Percentiles rank a stretch among this genome's conserved stretches.
Conservation (phyloP, 2,797 vertebrate species). For the Oreochromis mossambicus region DNA sequence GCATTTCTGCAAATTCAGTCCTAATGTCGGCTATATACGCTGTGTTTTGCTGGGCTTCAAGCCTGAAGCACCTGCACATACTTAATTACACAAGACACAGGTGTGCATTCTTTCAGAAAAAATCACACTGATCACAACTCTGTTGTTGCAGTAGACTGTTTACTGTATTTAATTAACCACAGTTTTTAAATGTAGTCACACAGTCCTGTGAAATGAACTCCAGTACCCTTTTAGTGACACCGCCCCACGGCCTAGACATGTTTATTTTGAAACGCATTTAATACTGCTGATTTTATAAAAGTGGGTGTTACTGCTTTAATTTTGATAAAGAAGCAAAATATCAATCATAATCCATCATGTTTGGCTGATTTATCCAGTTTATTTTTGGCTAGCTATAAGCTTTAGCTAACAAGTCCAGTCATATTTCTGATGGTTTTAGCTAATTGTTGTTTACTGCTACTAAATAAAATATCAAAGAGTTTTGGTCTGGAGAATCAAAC, state of each 20-base stretch:
- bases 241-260: not conserved
- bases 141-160: not conserved
- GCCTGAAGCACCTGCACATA: slow-evolving; percentile 70
- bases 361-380: not conserved
- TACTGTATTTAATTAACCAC: not conserved
- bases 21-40: not conserved
- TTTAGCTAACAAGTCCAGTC: not conserved
- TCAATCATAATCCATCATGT: no score
- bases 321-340: not conserved
- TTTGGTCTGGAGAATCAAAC: not conserved
- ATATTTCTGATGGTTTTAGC: not conserved
- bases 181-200: not conserved
- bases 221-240: not conserved
- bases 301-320: not conserved
- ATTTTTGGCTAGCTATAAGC: not conserved
- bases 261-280: not conserved
- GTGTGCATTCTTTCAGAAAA: slow-evolving; percentile 64
- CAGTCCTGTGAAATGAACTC: not conserved
- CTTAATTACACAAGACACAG: slow-evolving; percentile 64
- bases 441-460: not conserved
- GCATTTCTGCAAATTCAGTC: slow-evolving; percentile 1
- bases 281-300: not conserved
- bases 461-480: not conserved
- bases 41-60: slow-evolving; percentile 13
- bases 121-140: slow-evolving; percentile 17